Percentiles rank a stretch among this genome's conserved stretches.
Evolutionary conservation across 2,888 invertebrate species (phyloP).

Genomic region (Halictus quadricinctus): DNA sequence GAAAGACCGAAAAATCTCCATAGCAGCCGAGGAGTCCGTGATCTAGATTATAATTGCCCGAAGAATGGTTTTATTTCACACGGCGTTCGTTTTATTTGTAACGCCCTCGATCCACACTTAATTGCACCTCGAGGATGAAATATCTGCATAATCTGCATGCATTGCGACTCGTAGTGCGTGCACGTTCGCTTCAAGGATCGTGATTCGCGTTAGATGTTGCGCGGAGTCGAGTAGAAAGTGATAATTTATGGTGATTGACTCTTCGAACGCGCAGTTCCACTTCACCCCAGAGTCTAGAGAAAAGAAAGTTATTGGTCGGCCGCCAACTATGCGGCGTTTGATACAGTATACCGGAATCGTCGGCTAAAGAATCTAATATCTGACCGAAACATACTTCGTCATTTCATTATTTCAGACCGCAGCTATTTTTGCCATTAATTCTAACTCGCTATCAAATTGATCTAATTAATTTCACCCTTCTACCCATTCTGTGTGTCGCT

Average conservation of each 20-base stretch:
- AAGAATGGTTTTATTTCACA: conserved; percentile 37
- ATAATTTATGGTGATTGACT: conserved; percentile 46
- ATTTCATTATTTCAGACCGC: not conserved
- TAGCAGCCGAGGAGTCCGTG: conserved; percentile 23
- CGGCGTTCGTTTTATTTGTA: conserved; percentile 29
- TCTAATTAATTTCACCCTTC: not conserved
- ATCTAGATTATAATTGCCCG: conserved; percentile 28
- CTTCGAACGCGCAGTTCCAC: conserved; percentile 18
- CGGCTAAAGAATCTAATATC: not conserved
- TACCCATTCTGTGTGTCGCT: no score
- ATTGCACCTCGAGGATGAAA: conserved; percentile 40
- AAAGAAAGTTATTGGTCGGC: conserved; percentile 34
- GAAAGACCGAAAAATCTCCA: not conserved
- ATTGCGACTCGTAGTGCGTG: conserved; percentile 3
- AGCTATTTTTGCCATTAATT: not conserved
- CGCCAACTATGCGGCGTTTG: not conserved
- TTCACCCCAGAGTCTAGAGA: not conserved
- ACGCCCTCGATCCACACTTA: conserved; percentile 45
- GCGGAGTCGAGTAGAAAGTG: conserved; percentile 43
- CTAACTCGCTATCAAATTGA: not conserved
- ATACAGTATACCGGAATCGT: not conserved
- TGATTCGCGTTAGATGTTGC: conserved; percentile 18
- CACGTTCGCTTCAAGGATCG: conserved; percentile 13
- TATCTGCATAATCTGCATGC: conserved; percentile 39
- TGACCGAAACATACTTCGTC: not conserved